Percentiles rank a stretch among this genome's conserved stretches.
These are phyloP conservation scores for Hedychridium roseum DNA, from an alignment of 2,888 invertebrate genomes.

Conservation along the genomic window DNA sequence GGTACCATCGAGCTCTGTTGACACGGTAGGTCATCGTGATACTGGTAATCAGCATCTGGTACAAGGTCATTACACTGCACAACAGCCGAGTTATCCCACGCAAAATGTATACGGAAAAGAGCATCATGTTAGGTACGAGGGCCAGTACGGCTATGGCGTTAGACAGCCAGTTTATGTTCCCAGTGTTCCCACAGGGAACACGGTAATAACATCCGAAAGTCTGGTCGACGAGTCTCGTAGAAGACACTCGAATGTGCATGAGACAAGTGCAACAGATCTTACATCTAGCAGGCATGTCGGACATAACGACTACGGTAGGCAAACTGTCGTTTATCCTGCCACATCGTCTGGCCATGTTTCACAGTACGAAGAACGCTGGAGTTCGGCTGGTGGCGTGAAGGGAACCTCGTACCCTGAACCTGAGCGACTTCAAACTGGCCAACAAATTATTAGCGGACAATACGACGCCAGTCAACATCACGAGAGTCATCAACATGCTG, in stretches of 20 bases:
- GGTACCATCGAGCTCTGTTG: too few species aligned
- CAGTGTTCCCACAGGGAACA: too few species aligned
- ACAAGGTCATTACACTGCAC: constrained; percentile 1
- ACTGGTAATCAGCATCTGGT: neutral
- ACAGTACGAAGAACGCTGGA: constrained; percentile 40
- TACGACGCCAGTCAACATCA: constrained; percentile 11
- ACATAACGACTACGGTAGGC: constrained; percentile 19
- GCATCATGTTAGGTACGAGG: constrained; percentile 19
- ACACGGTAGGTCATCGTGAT: too few species aligned
- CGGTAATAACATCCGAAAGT: too few species aligned
- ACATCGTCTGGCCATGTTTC: constrained; percentile 10
- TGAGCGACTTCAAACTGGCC: too few species aligned
- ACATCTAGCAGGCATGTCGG: too few species aligned
- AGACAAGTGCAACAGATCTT: too few species aligned
- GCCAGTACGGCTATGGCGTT: constrained; percentile 9
- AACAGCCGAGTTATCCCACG: too few species aligned
- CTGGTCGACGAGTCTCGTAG: constrained; percentile 12
- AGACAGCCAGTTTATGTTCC: too few species aligned
- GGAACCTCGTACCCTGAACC: too few species aligned
- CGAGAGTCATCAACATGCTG: constrained; percentile 9
- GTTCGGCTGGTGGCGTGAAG: constrained; percentile 27
- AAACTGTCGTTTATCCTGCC: constrained; percentile 4
- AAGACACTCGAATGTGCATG: constrained; percentile 3
- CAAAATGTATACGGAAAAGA: constrained; percentile 13
- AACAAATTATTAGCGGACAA: constrained; percentile 12